phyloP scores from a whole-genome alignment of 2,113 vertebrate genomes.

The Crotalus viridis region DNA sequence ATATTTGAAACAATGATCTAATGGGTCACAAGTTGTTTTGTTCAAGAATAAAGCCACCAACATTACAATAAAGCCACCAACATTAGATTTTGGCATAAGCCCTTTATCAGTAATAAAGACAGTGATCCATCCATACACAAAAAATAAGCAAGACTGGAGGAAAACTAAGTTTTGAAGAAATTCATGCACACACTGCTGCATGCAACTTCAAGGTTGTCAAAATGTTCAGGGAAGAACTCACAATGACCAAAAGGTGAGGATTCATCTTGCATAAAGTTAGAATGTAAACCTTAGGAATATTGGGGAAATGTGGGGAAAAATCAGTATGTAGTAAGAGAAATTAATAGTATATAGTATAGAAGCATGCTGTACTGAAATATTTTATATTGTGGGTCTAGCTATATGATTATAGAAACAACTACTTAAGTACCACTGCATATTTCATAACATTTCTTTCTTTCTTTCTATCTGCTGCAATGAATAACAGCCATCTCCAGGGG shows the following conservation, averaged over 20 bases:
- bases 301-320: no score
- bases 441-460: background rate
- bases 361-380: background rate
- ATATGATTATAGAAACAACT: background rate
- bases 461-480: conserved; percentile 27
- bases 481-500: conserved; percentile 38
- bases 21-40: background rate
- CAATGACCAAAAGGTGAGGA: background rate
- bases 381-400: background rate
- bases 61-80: background rate
- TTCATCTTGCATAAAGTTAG: background rate
- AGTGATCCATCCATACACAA: background rate
- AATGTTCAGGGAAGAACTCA: background rate
- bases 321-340: background rate
- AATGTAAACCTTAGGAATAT: background rate
- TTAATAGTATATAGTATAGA: background rate
- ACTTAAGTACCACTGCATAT: background rate
- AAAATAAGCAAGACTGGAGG: background rate
- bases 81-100: background rate
- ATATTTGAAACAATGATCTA: background rate
- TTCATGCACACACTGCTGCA: background rate
- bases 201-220: background rate
- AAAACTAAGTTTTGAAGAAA: background rate
- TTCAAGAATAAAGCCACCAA: background rate
- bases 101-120: background rate